These are phyloP conservation scores for Eupithecia exiguata DNA, from an alignment of 2,888 invertebrate genomes.

Conservation along the genomic window DNA sequence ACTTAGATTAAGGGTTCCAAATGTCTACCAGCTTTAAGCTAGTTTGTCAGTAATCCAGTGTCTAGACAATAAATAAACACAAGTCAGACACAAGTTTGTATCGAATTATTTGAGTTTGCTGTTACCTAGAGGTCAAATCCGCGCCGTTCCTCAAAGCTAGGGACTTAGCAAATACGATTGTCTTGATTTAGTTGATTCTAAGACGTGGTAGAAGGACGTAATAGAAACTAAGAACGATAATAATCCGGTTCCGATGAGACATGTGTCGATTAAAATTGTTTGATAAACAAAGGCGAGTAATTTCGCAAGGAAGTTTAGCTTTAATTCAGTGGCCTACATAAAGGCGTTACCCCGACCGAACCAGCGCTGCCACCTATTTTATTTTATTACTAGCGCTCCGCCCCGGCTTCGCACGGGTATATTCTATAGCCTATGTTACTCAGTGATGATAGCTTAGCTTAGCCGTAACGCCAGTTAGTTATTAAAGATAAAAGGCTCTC, in stretches of 20 bases:
- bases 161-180: not conserved
- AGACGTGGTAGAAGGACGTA: not conserved
- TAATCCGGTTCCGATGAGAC: slow-evolving; percentile 9
- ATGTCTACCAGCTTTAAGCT: not conserved
- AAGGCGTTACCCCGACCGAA: no score
- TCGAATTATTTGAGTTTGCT: not conserved
- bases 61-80: slow-evolving; percentile 11
- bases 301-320: slow-evolving; percentile 19
- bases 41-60: not conserved
- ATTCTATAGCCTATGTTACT: no score
- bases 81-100: not conserved
- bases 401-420: no score
- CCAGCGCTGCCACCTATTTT: no score
- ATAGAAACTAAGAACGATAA: not conserved
- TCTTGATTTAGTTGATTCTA: not conserved
- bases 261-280: slow-evolving; percentile 24
- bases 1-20: not conserved
- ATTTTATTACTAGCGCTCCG: no score
- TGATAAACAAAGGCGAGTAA: slow-evolving; percentile 20
- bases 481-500: slow-evolving; percentile 9
- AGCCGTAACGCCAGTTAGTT: no score
- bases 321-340: slow-evolving; percentile 14
- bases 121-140: slow-evolving; percentile 7
- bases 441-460: no score
- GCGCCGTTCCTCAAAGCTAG: not conserved